Conservation (phyloP, 2,797 vertebrate species). For the Coregonus ussuriensis region DNA sequence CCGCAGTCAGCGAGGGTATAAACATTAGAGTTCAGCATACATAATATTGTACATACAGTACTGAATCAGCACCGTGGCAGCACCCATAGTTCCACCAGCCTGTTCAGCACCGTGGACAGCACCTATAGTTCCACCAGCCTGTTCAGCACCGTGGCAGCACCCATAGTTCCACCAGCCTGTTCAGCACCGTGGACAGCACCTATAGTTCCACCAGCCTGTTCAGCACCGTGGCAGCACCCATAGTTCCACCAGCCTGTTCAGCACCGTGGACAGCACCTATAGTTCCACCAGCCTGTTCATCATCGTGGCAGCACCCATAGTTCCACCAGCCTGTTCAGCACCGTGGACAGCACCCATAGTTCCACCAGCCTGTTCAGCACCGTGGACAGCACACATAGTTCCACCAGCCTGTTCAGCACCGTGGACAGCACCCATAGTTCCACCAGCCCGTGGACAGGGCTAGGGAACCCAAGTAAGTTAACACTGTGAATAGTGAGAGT, state of each 20-base stretch:
- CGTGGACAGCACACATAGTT: neutral
- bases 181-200: neutral
- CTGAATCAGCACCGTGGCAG: neutral
- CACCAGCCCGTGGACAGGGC: neutral
- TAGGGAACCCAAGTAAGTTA: neutral
- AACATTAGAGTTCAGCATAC: neutral
- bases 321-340: neutral
- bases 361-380: neutral
- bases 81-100: neutral
- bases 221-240: neutral
- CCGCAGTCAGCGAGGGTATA: neutral
- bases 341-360: neutral
- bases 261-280: neutral
- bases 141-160: neutral
- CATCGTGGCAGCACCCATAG: neutral
- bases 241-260: neutral
- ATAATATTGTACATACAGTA: neutral
- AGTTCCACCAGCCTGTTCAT: neutral
- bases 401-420: neutral
- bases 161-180: neutral
- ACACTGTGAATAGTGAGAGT: neutral
- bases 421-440: neutral
- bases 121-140: neutral
- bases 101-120: neutral
- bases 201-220: neutral